Evolutionary conservation across 1,140 invertebrate species (phyloP), one percentile per base, ranked within the genome.

Genomic region (Drosophila watanabei): DNA sequence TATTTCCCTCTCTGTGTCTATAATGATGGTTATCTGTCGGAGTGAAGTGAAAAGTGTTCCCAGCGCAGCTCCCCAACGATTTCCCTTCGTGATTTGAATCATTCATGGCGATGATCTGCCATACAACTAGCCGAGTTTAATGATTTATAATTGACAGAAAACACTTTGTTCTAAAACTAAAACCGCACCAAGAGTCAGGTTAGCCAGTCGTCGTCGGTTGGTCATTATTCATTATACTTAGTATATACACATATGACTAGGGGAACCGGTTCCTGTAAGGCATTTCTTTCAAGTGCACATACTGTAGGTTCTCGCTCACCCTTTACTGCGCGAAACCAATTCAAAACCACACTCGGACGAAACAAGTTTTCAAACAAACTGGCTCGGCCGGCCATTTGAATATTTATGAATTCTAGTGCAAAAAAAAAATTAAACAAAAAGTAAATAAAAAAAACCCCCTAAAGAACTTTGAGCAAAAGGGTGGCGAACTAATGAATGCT

Each of bases 271-370:
- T 88, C 65, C 13, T 61, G 54, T 75, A 54, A 63, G 54, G 54
- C 78, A 89, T 88, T 85, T 88, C 85, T 88, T 88, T 88, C 73
- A 88, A 88, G 85, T 88, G 82, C 85, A 89, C 72, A 56, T 46
- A 68, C 43, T 75, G 63, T 66, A 75, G 64, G 82, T 81, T 88
- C 43, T 69, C 70, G 35, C 54, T 81, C 85, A 89, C 85, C 85
- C 85, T 88, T 89, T 89, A 69, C 69, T 79, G 79, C 66, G 68
- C 66, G 24, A 81, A 83, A 68, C 61, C 48, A 60, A 71, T 76
- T 54, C 58, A 48, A 60, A 76, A 70, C 58, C 46, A 59, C 32
- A 61, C 54, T 49, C 37, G 43, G 28, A 46, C 52, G 28, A 80
- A 90, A 89, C 86, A 49, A 82, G 86, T 89, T 90, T 89, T 61